Conservation (phyloP, 1,140 invertebrate species). For the Onthophagus taurus region DNA sequence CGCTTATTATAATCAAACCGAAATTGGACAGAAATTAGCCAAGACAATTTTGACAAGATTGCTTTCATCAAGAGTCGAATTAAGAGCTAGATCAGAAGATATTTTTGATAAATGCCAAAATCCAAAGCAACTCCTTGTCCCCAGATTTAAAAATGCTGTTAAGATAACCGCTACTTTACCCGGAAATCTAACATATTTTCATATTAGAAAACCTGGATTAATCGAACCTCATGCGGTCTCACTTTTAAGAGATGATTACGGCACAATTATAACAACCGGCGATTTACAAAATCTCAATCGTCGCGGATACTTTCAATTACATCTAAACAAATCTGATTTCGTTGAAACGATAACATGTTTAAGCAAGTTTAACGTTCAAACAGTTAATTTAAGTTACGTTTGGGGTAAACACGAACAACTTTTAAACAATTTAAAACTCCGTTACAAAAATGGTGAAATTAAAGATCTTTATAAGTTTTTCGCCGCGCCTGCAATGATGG, state of each 20-base stretch:
- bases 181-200: conserved; percentile 40
- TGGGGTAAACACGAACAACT: conserved; percentile 55
- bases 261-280: conserved; percentile 36
- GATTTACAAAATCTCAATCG: conserved; percentile 29
- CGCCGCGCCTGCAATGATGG: conserved; percentile 48
- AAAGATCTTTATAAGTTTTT: conserved; percentile 53
- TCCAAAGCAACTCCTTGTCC: conserved; percentile 16
- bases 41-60: conserved; percentile 23
- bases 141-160: conserved; percentile 31
- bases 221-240: conserved; percentile 33
- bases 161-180: conserved; percentile 39
- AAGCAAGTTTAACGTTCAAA: conserved; percentile 40
- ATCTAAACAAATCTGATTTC: conserved; percentile 43
- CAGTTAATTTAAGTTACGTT: conserved; percentile 42
- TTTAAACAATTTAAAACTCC: conserved; percentile 47
- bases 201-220: conserved; percentile 39
- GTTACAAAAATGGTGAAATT: conserved; percentile 45
- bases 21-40: conserved; percentile 25
- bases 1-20: conserved; percentile 14
- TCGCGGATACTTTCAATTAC: conserved; percentile 47
- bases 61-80: conserved; percentile 20
- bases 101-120: conserved; percentile 3
- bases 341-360: conserved; percentile 50
- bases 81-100: conserved; percentile 8
- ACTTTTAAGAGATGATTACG: conserved; percentile 27